phyloP scores from a whole-genome alignment of 2,797 vertebrate genomes.

The Phoeniculus purpureus region DNA sequence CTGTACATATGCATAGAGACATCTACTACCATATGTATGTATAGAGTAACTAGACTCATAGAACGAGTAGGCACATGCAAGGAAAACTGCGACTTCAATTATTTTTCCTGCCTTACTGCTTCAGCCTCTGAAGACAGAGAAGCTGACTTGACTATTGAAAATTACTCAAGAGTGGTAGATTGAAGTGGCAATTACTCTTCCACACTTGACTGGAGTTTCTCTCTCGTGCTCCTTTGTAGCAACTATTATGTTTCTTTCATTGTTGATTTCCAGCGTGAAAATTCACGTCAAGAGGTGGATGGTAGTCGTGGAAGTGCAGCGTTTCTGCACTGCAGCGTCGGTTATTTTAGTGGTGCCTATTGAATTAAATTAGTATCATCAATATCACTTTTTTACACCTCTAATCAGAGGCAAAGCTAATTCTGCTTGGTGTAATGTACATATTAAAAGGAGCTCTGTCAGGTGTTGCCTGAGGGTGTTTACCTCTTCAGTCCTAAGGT shows the following conservation, averaged over 20 bases:
- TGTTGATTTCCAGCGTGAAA: slow-evolving; percentile 4
- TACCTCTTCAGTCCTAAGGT: background rate
- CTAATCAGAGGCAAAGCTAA: background rate
- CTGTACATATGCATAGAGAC: background rate
- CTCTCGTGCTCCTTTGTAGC: background rate
- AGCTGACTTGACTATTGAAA: background rate
- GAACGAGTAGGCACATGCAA: background rate
- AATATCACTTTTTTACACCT: background rate
- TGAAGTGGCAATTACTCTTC: slow-evolving; percentile 38
- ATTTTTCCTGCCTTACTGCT: slow-evolving; percentile 20
- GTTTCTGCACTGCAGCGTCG: background rate
- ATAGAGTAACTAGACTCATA: background rate
- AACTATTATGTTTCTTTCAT: background rate
- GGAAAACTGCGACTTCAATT: background rate
- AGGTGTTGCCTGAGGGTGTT: background rate
- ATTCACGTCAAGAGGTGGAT: background rate
- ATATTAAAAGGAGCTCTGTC: background rate
- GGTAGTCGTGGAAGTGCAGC: background rate
- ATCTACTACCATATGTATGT: background rate
- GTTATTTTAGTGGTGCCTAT: slow-evolving; percentile 2
- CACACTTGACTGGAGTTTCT: slow-evolving; percentile 1
- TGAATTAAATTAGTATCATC: slow-evolving; percentile 4
- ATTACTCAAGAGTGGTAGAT: slow-evolving; percentile 2
- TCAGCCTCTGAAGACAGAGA: background rate
- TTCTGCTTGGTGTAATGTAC: background rate